Evolutionary conservation across 2,113 vertebrate species (phyloP).

Genomic region (Dasypus novemcinctus): DNA sequence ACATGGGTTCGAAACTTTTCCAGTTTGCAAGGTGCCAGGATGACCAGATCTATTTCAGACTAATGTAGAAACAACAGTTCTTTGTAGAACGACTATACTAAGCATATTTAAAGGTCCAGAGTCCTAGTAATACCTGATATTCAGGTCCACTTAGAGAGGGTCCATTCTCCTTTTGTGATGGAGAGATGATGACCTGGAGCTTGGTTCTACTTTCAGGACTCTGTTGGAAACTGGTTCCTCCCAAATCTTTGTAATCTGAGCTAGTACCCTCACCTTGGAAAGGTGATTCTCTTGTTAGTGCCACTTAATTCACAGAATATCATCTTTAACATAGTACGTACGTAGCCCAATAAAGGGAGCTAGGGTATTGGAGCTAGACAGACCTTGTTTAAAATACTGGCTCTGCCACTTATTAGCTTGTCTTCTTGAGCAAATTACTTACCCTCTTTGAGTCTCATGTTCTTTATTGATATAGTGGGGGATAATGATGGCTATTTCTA

Average conservation of each 20-base stretch:
- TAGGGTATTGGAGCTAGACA: background rate
- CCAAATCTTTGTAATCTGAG: background rate
- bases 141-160: background rate
- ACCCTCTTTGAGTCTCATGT: background rate
- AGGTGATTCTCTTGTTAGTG: background rate
- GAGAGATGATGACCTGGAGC: background rate
- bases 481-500: background rate
- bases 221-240: background rate
- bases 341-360: background rate
- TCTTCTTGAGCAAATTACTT: background rate
- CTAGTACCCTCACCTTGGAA: background rate
- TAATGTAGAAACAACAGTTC: constrained; percentile 5
- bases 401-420: background rate
- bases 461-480: background rate
- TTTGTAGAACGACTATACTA: background rate
- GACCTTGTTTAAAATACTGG: background rate
- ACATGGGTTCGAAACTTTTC: background rate
- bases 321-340: background rate
- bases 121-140: background rate
- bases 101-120: background rate
- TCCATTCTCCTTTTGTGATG: background rate
- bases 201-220: background rate
- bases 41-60: background rate
- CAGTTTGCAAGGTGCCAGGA: background rate
- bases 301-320: background rate